Evolutionary conservation across 2,797 vertebrate species (phyloP).

Genomic region (Urocyon cinereoargenteus): DNA sequence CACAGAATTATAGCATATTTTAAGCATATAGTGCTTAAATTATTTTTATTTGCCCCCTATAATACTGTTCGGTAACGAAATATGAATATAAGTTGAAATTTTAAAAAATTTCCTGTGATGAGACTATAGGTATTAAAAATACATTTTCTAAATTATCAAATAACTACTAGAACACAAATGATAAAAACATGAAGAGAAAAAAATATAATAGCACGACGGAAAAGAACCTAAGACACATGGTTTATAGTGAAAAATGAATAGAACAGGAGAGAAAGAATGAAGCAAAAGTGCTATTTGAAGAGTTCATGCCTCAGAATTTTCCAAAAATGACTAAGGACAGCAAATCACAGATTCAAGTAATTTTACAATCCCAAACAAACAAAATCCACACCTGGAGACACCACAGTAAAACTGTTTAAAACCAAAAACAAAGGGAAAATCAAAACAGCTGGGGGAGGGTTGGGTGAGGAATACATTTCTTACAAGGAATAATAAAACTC

Average conservation of each 20-base stretch:
- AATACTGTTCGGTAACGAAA: neutral
- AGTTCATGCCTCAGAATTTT: neutral
- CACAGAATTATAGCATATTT: neutral
- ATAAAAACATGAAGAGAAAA: neutral
- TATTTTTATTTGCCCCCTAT: neutral
- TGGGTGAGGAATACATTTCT: neutral
- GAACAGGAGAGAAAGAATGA: neutral
- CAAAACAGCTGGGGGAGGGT: neutral
- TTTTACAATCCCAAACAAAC: neutral
- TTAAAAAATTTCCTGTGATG: neutral
- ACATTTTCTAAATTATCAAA: neutral
- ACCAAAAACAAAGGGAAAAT: neutral
- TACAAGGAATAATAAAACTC: neutral
- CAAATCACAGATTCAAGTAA: neutral
- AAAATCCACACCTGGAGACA: neutral
- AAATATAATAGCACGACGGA: neutral
- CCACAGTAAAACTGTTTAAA: neutral
- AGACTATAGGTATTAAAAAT: neutral
- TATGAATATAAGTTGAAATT: neutral
- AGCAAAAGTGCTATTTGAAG: neutral
- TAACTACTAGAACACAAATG: neutral
- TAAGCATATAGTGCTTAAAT: neutral
- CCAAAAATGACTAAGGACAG: neutral
- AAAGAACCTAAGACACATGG: neutral
- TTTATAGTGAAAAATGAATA: neutral